Evolutionary conservation across 2,113 vertebrate species (phyloP).

Genomic region (Xenopus borealis): DNA sequence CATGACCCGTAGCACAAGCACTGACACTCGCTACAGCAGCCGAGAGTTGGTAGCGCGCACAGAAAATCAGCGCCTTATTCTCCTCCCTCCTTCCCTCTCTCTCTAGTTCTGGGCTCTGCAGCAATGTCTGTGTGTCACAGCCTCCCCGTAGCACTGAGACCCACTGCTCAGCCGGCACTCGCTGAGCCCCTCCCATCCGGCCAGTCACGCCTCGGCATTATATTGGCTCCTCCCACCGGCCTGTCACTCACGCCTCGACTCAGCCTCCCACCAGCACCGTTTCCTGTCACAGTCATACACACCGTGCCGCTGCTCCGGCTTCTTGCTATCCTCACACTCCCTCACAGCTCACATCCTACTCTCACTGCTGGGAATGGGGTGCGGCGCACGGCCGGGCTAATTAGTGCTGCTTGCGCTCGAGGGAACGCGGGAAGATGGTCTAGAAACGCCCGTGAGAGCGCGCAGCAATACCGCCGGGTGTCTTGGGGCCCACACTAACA

Average conservation of each 20-base stretch:
- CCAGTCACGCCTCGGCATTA: no score
- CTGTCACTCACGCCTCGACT: no score
- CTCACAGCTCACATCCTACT: neutral
- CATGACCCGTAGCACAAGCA: no score
- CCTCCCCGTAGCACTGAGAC: slow-evolving; percentile 62
- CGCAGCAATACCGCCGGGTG: no score
- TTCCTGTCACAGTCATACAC: slow-evolving; percentile 62
- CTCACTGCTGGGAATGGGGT: neutral
- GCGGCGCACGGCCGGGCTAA: no score
- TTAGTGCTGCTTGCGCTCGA: no score
- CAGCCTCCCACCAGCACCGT: slow-evolving; percentile 53
- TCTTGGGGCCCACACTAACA: no score
- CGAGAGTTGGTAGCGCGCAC: neutral
- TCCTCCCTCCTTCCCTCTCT: slow-evolving; percentile 41
- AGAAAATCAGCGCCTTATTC: neutral
- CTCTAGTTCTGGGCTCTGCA: slow-evolving; percentile 64
- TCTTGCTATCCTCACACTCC: no score
- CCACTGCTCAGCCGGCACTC: slow-evolving; percentile 44
- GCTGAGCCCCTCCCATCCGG: no score
- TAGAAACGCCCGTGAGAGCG: no score
- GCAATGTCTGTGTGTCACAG: slow-evolving; percentile 71
- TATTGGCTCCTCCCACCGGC: no score
- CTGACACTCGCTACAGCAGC: neutral
- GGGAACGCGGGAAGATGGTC: no score
- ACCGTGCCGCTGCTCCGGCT: slow-evolving; percentile 45